These are phyloP conservation scores for Alexandromys fortis DNA, from an alignment of 2,113 vertebrate genomes.

Conservation along the genomic window DNA sequence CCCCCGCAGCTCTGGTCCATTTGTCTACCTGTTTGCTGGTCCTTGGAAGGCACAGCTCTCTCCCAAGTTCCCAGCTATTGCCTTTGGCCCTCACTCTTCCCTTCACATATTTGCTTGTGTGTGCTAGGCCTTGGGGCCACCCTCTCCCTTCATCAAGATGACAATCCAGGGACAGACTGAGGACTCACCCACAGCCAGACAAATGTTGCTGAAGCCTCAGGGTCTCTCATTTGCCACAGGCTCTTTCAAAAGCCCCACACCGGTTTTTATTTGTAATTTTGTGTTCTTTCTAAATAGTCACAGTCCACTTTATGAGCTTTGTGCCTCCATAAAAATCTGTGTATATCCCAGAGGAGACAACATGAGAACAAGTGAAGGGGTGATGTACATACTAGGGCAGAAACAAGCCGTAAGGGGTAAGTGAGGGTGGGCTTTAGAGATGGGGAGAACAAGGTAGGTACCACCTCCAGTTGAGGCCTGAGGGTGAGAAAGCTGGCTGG, in stretches of 20 bases:
- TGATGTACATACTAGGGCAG: not conserved
- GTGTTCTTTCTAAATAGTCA: not conserved
- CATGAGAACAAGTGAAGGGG: not conserved
- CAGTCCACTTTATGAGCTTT: not conserved
- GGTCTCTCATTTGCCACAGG: not conserved
- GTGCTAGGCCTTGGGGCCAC: not conserved
- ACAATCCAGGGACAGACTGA: not conserved
- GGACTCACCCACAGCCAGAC: not conserved
- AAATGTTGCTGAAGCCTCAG: not conserved
- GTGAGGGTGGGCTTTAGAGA: not conserved
- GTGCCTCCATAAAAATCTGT: not conserved
- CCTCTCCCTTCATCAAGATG: not conserved
- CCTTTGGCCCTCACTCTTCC: not conserved
- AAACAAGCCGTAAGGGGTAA: not conserved
- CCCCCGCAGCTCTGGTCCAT: not conserved
- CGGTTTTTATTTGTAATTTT: not conserved
- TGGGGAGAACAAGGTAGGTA: not conserved
- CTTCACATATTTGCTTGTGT: not conserved
- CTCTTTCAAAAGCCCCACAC: not conserved
- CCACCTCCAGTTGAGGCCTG: not conserved
- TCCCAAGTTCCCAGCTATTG: not conserved
- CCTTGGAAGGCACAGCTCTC: not conserved
- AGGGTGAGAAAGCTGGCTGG: not conserved
- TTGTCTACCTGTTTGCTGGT: not conserved
- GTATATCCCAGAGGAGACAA: not conserved